phyloP scores from a whole-genome alignment of 2,797 vertebrate species.

The Mycteria americana region DNA sequence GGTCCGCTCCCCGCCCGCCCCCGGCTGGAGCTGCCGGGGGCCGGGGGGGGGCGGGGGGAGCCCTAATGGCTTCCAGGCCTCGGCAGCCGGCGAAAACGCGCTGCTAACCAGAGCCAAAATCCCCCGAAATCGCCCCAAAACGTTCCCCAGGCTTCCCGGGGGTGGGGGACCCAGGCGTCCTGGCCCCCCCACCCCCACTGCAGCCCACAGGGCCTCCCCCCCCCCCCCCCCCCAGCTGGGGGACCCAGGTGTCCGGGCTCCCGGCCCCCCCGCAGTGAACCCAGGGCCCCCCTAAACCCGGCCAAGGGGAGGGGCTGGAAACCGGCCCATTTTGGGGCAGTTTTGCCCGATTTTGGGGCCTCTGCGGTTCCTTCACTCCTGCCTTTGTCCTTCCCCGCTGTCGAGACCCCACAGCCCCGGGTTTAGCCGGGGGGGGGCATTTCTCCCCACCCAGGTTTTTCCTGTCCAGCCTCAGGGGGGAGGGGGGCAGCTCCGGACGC shows the following conservation, averaged over 20 bases:
- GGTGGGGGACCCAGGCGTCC: background rate
- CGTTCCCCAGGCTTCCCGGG: no score
- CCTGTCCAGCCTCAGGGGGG: background rate
- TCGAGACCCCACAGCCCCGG: background rate
- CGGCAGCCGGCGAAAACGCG: background rate
- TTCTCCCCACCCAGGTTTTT: no score
- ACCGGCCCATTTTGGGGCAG: background rate
- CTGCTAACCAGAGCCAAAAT: background rate
- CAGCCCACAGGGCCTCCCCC: background rate
- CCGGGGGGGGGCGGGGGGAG: background rate
- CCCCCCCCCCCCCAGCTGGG: background rate
- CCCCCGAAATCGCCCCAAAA: background rate
- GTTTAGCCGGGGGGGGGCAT: no score
- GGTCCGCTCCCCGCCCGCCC: background rate
- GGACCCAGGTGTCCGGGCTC: background rate
- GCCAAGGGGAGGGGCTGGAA: background rate
- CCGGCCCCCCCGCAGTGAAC: background rate
- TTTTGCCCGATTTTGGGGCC: background rate
- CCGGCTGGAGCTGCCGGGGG: background rate
- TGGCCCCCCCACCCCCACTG: background rate
- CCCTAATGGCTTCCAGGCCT: background rate
- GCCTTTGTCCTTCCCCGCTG: background rate
- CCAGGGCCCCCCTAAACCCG: background rate
- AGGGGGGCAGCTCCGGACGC: background rate
- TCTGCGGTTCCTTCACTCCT: background rate